Percentiles rank a stretch among this genome's conserved stretches.
Evolutionary conservation across 2,888 invertebrate species (phyloP).

Genomic region (Linyphia triangularis): DNA sequence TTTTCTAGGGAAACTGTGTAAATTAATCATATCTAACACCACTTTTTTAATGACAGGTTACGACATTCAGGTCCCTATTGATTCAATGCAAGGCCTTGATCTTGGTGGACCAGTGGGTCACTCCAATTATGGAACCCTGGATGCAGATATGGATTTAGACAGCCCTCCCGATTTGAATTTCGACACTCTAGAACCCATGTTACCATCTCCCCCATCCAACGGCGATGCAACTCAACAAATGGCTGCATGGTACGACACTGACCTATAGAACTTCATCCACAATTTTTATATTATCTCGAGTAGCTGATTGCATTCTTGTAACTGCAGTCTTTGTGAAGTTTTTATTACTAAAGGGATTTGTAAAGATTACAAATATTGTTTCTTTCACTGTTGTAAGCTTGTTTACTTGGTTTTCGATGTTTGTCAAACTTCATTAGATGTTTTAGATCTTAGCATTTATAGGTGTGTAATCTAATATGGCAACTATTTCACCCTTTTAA

Average conservation of each 20-base stretch:
- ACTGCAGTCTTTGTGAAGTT: background rate
- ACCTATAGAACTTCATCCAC: constrained; percentile 84
- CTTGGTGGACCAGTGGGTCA: constrained; percentile 76
- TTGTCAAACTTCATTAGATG: background rate
- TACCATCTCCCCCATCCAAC: constrained; percentile 83
- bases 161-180: constrained; percentile 87
- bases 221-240: constrained; percentile 94
- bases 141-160: constrained; percentile 87
- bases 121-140: constrained; percentile 87
- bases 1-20: no score
- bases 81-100: constrained; percentile 96
- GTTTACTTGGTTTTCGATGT: background rate
- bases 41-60: constrained; percentile 85
- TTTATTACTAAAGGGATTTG: background rate
- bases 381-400: background rate
- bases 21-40: no score
- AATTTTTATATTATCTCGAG: constrained; percentile 12
- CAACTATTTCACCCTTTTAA: background rate
- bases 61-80: constrained; percentile 96
- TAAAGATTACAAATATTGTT: background rate
- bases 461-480: background rate
- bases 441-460: background rate
- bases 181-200: constrained; percentile 83
- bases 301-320: constrained; percentile 37
- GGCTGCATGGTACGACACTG: constrained; percentile 98